Percentiles rank a stretch among this genome's conserved stretches.
phyloP scores from a whole-genome alignment of 2,113 vertebrate species.

The Arothron firmamentum region DNA sequence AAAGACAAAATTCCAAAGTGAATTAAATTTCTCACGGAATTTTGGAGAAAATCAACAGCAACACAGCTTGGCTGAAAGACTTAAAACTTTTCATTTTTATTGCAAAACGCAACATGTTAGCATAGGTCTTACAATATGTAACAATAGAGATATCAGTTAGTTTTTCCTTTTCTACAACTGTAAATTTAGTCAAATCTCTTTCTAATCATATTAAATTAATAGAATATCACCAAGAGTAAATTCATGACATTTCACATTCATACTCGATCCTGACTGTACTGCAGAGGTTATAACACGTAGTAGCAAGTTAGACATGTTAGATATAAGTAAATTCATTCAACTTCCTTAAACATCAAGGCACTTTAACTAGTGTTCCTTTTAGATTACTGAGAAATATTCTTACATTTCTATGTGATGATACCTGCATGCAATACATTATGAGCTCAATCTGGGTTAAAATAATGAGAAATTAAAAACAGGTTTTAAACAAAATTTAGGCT shows the following conservation, averaged over 20 bases:
- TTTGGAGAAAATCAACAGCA: constrained; percentile 36
- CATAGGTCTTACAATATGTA: constrained; percentile 51
- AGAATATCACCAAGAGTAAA: constrained; percentile 5
- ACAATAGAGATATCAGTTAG: constrained; percentile 46
- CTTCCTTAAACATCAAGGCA: constrained; percentile 14
- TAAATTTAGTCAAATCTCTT: constrained; percentile 28
- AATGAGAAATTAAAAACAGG: too few species aligned
- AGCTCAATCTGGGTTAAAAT: too few species aligned
- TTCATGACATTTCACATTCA: constrained; percentile 20
- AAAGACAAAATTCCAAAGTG: constrained; percentile 32
- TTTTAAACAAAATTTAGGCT: too few species aligned
- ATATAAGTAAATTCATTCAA: constrained; percentile 8
- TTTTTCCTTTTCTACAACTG: constrained; percentile 26
- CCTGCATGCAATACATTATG: too few species aligned
- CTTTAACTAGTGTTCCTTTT: constrained; percentile 14
- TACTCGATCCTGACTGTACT: constrained; percentile 23
- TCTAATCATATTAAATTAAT: not conserved
- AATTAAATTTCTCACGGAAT: constrained; percentile 23
- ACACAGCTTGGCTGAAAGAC: constrained; percentile 37
- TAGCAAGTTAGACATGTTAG: constrained; percentile 20
- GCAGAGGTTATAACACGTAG: constrained; percentile 16
- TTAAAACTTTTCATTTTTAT: constrained; percentile 56
- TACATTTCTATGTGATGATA: too few species aligned
- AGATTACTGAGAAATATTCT: constrained; percentile 9
- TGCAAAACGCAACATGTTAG: constrained; percentile 55